A percentile compares a stretch with the other conserved stretches of the same genome.
phyloP scores from a whole-genome alignment of 2,113 vertebrate species.

The Lanius ludovicianus region DNA sequence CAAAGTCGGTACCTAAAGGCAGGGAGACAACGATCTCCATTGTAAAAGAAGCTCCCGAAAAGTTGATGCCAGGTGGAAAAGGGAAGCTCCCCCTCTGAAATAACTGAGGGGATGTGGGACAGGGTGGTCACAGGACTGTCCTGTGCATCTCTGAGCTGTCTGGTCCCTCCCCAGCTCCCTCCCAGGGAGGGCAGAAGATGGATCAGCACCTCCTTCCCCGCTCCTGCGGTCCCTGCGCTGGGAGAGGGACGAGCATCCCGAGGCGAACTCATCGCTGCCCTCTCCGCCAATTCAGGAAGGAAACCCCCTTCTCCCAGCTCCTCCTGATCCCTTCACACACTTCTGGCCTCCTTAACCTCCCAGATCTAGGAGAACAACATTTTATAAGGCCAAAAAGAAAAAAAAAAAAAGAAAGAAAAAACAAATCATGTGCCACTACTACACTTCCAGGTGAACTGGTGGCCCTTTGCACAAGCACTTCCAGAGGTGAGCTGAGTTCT shows the following conservation, averaged over 20 bases:
- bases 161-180: slow-evolving; percentile 14
- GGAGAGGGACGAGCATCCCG: neutral
- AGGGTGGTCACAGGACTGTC: neutral
- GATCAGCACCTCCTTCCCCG: neutral
- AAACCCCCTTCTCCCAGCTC: neutral
- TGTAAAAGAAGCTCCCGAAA: neutral
- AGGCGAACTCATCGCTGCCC: neutral
- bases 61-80: neutral
- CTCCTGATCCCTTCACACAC: neutral
- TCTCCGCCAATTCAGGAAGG: neutral
- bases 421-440: accelerated
- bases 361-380: accelerated
- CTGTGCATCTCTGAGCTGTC: neutral
- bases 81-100: slow-evolving; percentile 22
- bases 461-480: neutral
- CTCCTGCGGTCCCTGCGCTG: neutral
- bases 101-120: neutral
- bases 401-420: no score
- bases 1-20: neutral
- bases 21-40: accelerated
- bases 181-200: neutral
- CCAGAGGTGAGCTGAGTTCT: neutral
- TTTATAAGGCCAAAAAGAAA: neutral
- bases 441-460: accelerated
- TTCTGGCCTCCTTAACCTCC: neutral